Percentiles rank a stretch among this genome's conserved stretches.
Conservation (phyloP, 2,113 vertebrate species). For the Geothlypis trichas region DNA sequence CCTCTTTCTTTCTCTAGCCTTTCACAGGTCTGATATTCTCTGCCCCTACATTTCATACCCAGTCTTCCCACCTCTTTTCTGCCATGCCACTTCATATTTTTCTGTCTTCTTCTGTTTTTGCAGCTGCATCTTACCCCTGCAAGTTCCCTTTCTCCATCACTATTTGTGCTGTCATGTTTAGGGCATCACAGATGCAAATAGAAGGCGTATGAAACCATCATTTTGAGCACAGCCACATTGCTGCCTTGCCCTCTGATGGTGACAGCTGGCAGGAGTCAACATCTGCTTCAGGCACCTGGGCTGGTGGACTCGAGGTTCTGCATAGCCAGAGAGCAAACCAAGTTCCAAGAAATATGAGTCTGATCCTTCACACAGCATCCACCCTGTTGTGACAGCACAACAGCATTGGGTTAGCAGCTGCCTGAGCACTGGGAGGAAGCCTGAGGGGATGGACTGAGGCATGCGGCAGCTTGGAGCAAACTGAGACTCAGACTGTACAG, state of each 20-base stretch:
- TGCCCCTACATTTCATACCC: not conserved
- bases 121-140: not conserved
- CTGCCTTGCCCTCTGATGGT: not conserved
- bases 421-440: not conserved
- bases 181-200: not conserved
- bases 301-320: not conserved
- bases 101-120: not conserved
- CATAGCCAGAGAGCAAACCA: not conserved
- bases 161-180: not conserved
- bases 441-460: not conserved
- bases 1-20: not conserved
- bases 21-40: not conserved
- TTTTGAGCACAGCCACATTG: not conserved
- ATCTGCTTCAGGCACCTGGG: not conserved
- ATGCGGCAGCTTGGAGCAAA: not conserved
- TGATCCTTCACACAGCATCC: fast-evolving
- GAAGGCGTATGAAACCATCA: not conserved
- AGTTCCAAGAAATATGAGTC: not conserved
- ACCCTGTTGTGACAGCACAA: not conserved
- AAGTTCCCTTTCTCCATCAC: not conserved
- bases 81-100: not conserved
- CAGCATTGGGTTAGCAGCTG: not conserved
- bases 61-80: not conserved
- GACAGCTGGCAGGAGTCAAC: not conserved
- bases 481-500: not conserved